Evolutionary conservation across 1,140 invertebrate genomes (phyloP), one percentile per base, ranked within the genome.

Genomic region (Oryctes rhinoceros): DNA sequence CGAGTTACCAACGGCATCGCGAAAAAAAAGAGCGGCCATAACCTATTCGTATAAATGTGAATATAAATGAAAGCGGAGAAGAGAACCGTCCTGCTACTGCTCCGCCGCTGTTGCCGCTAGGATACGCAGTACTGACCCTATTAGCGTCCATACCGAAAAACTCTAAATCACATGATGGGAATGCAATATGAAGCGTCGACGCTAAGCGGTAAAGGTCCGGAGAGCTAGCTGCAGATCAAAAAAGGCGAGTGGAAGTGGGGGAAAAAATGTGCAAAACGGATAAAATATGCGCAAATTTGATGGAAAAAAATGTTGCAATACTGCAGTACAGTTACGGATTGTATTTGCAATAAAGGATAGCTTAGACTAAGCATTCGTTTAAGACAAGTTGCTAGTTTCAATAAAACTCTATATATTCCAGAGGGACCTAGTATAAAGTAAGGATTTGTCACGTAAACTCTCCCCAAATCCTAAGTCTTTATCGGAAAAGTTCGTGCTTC

Each of bases 161-260:
- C 49, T 53, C 49, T 53, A 53, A 53, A 53, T 53, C 49, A 53
- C 49, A 53, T 53, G 49, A 53, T 18, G 49, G 49, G 49, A 53
- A 53, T 53, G 13, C n/a, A 53, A 53, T 53, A 53, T 53, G 49
- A 53, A 53, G 49, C 49, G 49, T 53, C 2, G 49, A 53, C 13
- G 49, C 6, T 53, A 18, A 53, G 13, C 49, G 11, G 49, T 4
- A 18, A 18, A 53, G 49, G 13, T 10, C 49, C n/a, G 13, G 9
- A 15, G 49, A 18, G 49, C 47, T 15, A 15, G 9, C 49, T 18
- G 49, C 49, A 13, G 49, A 4, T 53, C 11, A 53, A 53, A 53
- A 53, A 53, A 18, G n/a, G 7, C 49, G 13, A 4, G 49, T 4
- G 49, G 4, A 15, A 30, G 24, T 30, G 24, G 49, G 13, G 49